Evolutionary conservation across 2,113 vertebrate species (phyloP).

Genomic region (Sardina pilchardus): DNA sequence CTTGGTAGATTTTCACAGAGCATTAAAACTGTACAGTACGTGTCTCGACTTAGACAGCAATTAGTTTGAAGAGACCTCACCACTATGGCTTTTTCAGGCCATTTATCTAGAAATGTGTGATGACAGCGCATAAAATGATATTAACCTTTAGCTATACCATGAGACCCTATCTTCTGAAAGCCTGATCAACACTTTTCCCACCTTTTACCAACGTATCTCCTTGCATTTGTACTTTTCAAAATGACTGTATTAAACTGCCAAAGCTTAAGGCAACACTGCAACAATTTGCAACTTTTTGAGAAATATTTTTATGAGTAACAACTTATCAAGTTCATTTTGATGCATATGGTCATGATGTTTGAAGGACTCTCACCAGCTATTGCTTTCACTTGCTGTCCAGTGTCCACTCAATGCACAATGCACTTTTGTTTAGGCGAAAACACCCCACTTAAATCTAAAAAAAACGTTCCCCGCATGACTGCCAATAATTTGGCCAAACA

Average conservation of each 20-base stretch:
- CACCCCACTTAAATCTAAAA: too few relatives aligned
- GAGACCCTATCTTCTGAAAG: not conserved
- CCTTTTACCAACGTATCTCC: not conserved
- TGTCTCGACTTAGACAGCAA: not conserved
- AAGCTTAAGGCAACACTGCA: too few relatives aligned
- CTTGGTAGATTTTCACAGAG: not conserved
- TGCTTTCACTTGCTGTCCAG: too few relatives aligned
- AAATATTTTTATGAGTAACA: too few relatives aligned
- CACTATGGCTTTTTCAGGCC: not conserved
- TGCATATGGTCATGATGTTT: not conserved
- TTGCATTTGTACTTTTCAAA: not conserved
- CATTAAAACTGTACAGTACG: not conserved
- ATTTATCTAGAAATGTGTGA: not conserved
- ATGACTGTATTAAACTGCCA: too few relatives aligned
- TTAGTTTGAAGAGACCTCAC: not conserved
- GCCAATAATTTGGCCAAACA: too few relatives aligned
- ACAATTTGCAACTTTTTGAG: too few relatives aligned
- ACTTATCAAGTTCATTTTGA: not conserved
- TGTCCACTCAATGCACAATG: too few relatives aligned
- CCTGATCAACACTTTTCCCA: not conserved
- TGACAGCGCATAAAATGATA: not conserved
- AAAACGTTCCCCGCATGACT: too few relatives aligned
- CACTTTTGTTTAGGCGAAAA: too few relatives aligned
- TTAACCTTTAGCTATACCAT: not conserved
- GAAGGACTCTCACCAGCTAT: not conserved